phyloP scores from a whole-genome alignment of 2,888 invertebrate genomes.

The Opisthograptis luteolata region DNA sequence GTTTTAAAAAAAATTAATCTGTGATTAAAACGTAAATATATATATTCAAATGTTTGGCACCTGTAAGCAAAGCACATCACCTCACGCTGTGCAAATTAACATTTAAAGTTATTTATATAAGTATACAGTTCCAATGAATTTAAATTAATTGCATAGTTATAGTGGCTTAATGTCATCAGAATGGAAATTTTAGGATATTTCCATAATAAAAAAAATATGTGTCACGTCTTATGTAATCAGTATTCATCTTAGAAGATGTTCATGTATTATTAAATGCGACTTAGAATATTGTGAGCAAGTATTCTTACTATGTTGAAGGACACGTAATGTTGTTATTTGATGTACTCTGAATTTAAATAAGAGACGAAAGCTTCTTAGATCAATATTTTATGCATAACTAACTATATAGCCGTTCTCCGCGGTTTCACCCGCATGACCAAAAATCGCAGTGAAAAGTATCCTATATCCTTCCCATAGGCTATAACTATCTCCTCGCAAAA shows the following conservation, averaged over 20 bases:
- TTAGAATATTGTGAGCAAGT: not conserved
- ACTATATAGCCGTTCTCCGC: too few relatives aligned
- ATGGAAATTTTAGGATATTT: slow-evolving; percentile 9
- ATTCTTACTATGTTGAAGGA: too few relatives aligned
- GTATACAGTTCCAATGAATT: slow-evolving; percentile 24
- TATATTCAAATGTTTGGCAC: not conserved
- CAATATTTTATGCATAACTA: too few relatives aligned
- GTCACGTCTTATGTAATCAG: slow-evolving; percentile 21
- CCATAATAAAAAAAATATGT: slow-evolving; percentile 26
- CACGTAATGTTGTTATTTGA: slow-evolving; percentile 4
- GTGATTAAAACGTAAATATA: too few relatives aligned
- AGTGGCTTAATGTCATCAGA: slow-evolving; percentile 21
- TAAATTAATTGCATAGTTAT: slow-evolving; percentile 30
- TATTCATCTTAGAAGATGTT: slow-evolving; percentile 6
- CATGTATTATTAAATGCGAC: slow-evolving; percentile 5
- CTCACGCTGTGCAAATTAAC: slow-evolving; percentile 21
- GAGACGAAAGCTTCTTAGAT: too few relatives aligned
- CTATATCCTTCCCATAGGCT: too few relatives aligned
- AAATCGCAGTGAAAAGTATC: too few relatives aligned
- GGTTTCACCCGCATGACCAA: too few relatives aligned
- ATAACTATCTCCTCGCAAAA: too few relatives aligned
- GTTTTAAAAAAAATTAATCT: too few relatives aligned
- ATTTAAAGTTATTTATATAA: slow-evolving; percentile 24
- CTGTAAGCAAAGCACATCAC: slow-evolving; percentile 2
- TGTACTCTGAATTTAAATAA: not conserved